A percentile compares a stretch with the other conserved stretches of the same genome.
These are phyloP conservation scores for Epirrhoe tristata DNA, from an alignment of 2,888 invertebrate species.

Conservation along the genomic window DNA sequence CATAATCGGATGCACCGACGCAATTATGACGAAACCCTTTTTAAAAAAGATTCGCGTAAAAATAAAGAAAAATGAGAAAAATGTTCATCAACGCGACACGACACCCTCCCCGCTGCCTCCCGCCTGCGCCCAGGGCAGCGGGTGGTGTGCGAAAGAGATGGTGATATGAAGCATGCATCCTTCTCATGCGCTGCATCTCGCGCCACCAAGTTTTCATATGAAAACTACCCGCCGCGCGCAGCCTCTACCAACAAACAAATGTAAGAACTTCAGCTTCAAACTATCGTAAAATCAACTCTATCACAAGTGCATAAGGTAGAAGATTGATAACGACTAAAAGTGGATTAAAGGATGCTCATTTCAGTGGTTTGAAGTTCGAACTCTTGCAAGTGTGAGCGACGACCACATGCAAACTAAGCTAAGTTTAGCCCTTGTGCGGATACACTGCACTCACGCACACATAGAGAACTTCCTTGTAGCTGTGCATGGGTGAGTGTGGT, in stretches of 20 bases:
- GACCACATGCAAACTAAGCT: slow-evolving; percentile 67
- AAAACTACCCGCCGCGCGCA: slow-evolving; percentile 84
- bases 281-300: slow-evolving; percentile 42
- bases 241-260: slow-evolving; percentile 48
- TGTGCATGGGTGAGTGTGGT: slow-evolving; percentile 50
- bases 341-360: slow-evolving; percentile 38
- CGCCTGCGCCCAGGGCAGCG: slow-evolving; percentile 73
- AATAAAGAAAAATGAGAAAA: slow-evolving; percentile 84
- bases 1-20: slow-evolving; percentile 78
- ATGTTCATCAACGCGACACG: slow-evolving; percentile 86
- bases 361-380: slow-evolving; percentile 55
- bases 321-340: slow-evolving; percentile 20
- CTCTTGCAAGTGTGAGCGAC: slow-evolving; percentile 76
- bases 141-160: slow-evolving; percentile 69
- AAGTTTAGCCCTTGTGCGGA: slow-evolving; percentile 76
- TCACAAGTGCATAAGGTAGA: neutral
- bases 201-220: slow-evolving; percentile 79
- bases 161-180: slow-evolving; percentile 54
- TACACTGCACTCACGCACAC: slow-evolving; percentile 76
- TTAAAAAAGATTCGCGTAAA: slow-evolving; percentile 85
- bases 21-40: slow-evolving; percentile 85
- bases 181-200: slow-evolving; percentile 76
- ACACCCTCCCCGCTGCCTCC: slow-evolving; percentile 63
- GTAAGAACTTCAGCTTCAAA: slow-evolving; percentile 44
- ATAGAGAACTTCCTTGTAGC: slow-evolving; percentile 61